Percentiles rank a stretch among this genome's conserved stretches.
phyloP scores from a whole-genome alignment of 2,797 vertebrate species.

The Coendou prehensilis region DNA sequence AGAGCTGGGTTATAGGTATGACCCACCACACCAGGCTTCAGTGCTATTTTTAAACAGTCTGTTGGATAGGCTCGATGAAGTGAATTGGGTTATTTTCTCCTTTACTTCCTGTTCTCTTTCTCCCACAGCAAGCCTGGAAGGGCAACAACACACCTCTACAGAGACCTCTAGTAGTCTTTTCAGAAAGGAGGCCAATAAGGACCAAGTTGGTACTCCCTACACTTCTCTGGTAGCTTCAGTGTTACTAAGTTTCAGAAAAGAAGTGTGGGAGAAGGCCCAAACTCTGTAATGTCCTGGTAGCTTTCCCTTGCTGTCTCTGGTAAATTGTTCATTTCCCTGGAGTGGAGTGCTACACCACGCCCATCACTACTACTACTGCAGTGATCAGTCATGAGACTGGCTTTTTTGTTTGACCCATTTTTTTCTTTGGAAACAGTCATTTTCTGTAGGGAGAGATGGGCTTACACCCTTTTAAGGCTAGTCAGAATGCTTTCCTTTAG shows the following conservation, averaged over 20 bases:
- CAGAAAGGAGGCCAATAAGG: constrained; percentile 47
- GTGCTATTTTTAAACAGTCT: constrained; percentile 44
- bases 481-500: constrained; percentile 84
- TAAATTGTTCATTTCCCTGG: constrained; percentile 52
- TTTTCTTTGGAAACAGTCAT: constrained; percentile 78
- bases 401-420: constrained; percentile 61
- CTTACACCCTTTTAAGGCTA: constrained; percentile 74
- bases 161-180: neutral
- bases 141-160: neutral
- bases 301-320: constrained; percentile 8
- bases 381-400: neutral
- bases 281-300: constrained; percentile 51
- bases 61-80: neutral
- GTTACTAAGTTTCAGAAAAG: constrained; percentile 65
- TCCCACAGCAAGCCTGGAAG: neutral
- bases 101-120: constrained; percentile 71
- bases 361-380: neutral
- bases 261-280: constrained; percentile 59
- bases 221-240: constrained; percentile 37
- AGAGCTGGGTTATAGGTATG: neutral
- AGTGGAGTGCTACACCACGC: neutral
- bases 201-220: neutral
- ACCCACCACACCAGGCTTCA: neutral
- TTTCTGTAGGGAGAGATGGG: constrained; percentile 70
- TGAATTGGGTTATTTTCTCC: neutral